A percentile compares a stretch with the other conserved stretches of the same genome.
These are phyloP conservation scores for Nasua narica DNA, from an alignment of 2,797 vertebrate genomes.

Conservation along the genomic window DNA sequence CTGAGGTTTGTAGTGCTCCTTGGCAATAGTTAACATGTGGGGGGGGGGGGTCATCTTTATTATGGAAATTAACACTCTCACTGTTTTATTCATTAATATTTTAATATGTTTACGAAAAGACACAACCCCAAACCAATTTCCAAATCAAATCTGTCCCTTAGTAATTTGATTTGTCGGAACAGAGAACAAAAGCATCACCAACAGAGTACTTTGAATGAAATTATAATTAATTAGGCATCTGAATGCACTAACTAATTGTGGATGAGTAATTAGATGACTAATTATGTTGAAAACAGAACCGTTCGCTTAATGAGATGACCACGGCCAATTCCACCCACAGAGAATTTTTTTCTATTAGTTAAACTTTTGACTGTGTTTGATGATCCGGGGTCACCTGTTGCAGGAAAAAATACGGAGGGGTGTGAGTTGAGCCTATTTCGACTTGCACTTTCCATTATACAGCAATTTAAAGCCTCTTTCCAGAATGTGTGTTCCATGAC, in stretches of 20 bases:
- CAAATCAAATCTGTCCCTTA: slow-evolving; percentile 72
- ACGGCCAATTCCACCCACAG: slow-evolving; percentile 5
- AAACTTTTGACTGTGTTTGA: not conserved
- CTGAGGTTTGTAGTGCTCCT: not conserved
- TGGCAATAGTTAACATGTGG: slow-evolving; percentile 38
- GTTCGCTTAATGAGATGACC: slow-evolving; percentile 58
- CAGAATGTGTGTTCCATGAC: not conserved
- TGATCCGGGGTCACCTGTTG: not conserved
- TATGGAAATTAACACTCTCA: slow-evolving; percentile 62
- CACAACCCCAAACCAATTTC: slow-evolving; percentile 70
- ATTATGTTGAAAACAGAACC: slow-evolving; percentile 70
- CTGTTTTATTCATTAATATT: slow-evolving; percentile 73
- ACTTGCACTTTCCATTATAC: not conserved
- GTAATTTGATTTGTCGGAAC: slow-evolving; percentile 58
- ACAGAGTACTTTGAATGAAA: slow-evolving; percentile 29
- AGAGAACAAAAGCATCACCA: slow-evolving; percentile 68
- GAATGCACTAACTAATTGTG: slow-evolving; percentile 72
- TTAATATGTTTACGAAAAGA: slow-evolving; percentile 53
- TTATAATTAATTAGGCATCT: slow-evolving; percentile 73
- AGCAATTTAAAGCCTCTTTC: slow-evolving; percentile 15
- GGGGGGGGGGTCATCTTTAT: not conserved
- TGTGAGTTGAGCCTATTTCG: not conserved
- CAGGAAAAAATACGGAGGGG: not conserved
- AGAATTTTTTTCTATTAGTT: slow-evolving; percentile 23
- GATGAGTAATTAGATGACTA: slow-evolving; percentile 69